phyloP scores from a whole-genome alignment of 2,113 vertebrate genomes.

The Patagioenas fasciata region DNA sequence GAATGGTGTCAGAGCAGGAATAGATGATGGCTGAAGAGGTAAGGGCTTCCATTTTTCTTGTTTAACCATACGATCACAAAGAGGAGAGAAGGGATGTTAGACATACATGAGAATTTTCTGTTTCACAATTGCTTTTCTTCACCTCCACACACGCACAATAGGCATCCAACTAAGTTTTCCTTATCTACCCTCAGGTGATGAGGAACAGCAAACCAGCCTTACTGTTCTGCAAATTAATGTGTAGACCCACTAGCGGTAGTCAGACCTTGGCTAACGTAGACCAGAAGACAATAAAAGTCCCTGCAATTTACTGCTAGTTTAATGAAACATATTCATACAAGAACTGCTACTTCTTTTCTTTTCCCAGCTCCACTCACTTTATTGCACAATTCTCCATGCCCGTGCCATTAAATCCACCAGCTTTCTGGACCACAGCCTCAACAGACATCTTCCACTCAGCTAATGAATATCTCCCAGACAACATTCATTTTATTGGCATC shows the following conservation, averaged over 20 bases:
- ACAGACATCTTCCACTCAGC: not conserved
- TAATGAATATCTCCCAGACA: slow-evolving; percentile 30
- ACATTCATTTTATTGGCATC: slow-evolving; percentile 2
- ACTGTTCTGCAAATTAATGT: not conserved
- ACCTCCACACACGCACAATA: not conserved
- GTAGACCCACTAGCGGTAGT: not conserved
- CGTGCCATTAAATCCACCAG: slow-evolving; percentile 6
- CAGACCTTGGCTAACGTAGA: not conserved
- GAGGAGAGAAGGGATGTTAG: not conserved
- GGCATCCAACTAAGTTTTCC: not conserved
- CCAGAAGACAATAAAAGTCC: slow-evolving; percentile 8
- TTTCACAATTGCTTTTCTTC: not conserved
- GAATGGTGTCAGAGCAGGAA: not conserved
- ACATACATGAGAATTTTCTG: not conserved
- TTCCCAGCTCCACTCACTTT: not conserved
- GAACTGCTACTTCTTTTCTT: not conserved
- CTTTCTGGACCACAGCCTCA: slow-evolving; percentile 51
- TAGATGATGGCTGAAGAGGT: not conserved
- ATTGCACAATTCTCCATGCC: not conserved
- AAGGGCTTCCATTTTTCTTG: not conserved
- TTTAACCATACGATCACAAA: not conserved
- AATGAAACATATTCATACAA: slow-evolving; percentile 27
- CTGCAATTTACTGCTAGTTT: slow-evolving; percentile 4
- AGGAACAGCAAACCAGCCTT: not conserved
- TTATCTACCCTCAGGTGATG: not conserved